Conservation (phyloP, 2,888 invertebrate species). For the Atethmia centrago region DNA sequence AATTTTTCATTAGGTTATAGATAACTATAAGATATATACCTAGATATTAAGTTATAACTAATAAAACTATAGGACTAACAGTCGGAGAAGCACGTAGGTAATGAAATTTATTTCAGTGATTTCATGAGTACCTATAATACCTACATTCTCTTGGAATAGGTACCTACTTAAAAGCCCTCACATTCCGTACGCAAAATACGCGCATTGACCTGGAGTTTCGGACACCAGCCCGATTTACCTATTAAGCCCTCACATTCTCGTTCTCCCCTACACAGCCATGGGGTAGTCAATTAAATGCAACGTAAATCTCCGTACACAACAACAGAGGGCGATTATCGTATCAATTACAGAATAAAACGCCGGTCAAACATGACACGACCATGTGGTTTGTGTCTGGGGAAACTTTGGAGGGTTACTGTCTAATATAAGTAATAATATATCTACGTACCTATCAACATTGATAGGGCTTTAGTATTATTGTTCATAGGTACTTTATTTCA, state of each 20-base stretch:
- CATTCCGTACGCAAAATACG: too few species aligned
- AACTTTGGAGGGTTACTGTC: slow-evolving; percentile 57
- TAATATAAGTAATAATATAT: slow-evolving; percentile 2
- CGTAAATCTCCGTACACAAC: slow-evolving; percentile 73
- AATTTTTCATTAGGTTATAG: too few species aligned
- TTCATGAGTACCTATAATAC: background rate
- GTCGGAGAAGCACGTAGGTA: background rate
- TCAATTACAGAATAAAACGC: slow-evolving; percentile 76
- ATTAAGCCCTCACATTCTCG: background rate
- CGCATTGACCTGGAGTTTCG: too few species aligned
- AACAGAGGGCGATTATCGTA: slow-evolving; percentile 82
- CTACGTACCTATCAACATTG: background rate
- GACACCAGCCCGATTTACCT: too few species aligned
- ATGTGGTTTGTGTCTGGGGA: slow-evolving; percentile 80
- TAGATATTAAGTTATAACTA: too few species aligned
- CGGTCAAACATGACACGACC: slow-evolving; percentile 68
- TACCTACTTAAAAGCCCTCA: background rate
- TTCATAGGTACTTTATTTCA: background rate
- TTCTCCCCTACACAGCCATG: slow-evolving; percentile 1
- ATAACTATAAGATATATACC: too few species aligned
- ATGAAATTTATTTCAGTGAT: background rate
- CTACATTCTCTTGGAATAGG: background rate
- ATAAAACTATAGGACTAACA: too few species aligned
- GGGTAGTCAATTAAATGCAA: slow-evolving; percentile 59
- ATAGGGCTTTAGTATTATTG: background rate